Evolutionary conservation across 2,113 vertebrate genomes (phyloP).

Genomic region (Odocoileus hemionus): DNA sequence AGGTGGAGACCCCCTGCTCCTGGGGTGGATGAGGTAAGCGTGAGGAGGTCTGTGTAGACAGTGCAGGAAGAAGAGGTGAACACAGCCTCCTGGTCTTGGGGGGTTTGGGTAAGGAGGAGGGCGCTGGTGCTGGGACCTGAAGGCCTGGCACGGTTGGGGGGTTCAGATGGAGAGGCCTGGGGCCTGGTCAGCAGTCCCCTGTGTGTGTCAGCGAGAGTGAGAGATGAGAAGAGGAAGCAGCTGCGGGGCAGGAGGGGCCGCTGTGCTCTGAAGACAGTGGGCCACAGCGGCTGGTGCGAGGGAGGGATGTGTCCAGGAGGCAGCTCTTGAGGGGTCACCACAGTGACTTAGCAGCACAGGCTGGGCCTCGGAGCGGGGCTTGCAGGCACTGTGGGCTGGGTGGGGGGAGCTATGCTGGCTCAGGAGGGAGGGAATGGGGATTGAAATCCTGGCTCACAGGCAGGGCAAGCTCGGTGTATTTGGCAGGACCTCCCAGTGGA

Average conservation of each 20-base stretch:
- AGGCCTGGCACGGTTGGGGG: neutral
- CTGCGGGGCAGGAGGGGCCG: too few relatives aligned
- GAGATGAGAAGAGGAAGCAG: neutral
- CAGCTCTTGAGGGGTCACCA: rapidly evolving
- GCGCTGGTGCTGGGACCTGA: too few relatives aligned
- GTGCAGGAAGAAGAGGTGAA: neutral
- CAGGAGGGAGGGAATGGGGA: neutral
- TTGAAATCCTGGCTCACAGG: neutral
- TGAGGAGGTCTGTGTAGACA: neutral
- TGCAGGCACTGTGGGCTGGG: neutral
- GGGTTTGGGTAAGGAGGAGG: neutral
- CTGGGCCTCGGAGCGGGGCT: neutral
- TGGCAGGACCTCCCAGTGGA: neutral
- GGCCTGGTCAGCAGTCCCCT: neutral
- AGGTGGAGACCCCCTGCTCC: neutral
- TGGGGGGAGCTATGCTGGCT: neutral
- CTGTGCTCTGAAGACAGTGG: neutral
- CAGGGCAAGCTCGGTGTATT: rapidly evolving
- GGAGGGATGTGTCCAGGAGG: neutral
- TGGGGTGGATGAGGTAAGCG: rapidly evolving
- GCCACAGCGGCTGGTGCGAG: neutral
- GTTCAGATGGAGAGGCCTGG: neutral
- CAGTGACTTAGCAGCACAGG: too few relatives aligned
- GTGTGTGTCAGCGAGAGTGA: neutral
- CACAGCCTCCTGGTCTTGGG: rapidly evolving